Base-by-base conservation (phyloP, 2,113 vertebrate species). In the Myodes glareolus region DNA sequence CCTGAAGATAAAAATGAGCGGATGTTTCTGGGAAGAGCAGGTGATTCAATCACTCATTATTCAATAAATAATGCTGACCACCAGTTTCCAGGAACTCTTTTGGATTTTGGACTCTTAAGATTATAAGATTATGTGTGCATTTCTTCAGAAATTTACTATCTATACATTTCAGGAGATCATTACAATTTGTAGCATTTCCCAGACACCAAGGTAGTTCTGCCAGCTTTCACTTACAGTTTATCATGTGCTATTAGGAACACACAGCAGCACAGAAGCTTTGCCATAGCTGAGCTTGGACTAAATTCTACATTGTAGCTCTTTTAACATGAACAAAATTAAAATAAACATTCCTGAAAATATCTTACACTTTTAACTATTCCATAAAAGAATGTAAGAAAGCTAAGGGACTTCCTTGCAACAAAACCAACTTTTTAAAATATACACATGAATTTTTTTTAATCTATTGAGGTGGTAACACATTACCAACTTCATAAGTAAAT, bases 111-210 rank as follows among this genome's bases (percentile, higher is more conserved):
- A 78, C 47, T 78, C 73, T 97, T 63, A 87, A 80, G 55, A 93
- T 92, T 68, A 92, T 90, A 80, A 92, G 52, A 95, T 95, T 94
- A 96, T 77, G 31, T 70, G 96, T 94, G 39, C 76, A 92, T 96
- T 96, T 96, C 81, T 88, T 95, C 33, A 86, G 70, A 96, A 95
- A 97, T 89, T 95, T 96, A 61, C 70, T 82, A 94, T 97, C 81
- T 78, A 88, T 89, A 77, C 31, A 36, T 95, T 96, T 97, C 88
- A 97, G 95, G 84, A 91, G 85, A 96, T 92, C 95, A 97, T 78
- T 73, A 89, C 47, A 89, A 86, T 96, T 70, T 94, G 88, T 68
- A 96, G 50, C 91, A 87, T 95, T 97, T 98, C 94, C 95, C 95
- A 95, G 95, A 97, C 94, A 68, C 77, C 88, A 14, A 92, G 17